A percentile compares a stretch with the other conserved stretches of the same genome.
Evolutionary conservation across 1,140 invertebrate genomes (phyloP).

Genomic region (Drosophila varians): DNA sequence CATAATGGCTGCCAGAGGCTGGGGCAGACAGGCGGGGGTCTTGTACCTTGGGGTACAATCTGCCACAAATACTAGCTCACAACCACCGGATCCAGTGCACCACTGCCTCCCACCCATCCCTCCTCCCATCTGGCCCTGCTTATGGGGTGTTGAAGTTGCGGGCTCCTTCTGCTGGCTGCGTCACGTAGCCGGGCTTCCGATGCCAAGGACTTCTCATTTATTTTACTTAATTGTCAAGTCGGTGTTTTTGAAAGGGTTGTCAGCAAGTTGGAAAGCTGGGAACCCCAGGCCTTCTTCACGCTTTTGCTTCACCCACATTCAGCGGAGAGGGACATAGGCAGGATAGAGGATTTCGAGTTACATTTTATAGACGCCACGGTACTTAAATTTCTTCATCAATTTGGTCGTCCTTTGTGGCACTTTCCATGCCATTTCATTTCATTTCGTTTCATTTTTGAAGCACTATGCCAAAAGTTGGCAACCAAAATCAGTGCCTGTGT

Average conservation of each 20-base stretch:
- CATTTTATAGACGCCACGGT: constrained; percentile 1
- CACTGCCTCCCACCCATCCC: not conserved
- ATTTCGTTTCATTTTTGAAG: constrained; percentile 3
- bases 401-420: constrained; percentile 28
- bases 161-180: constrained; percentile 65
- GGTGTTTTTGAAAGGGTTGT: constrained; percentile 74
- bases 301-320: constrained; percentile 46
- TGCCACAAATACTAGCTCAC: constrained; percentile 66
- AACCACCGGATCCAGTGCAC: constrained; percentile 26
- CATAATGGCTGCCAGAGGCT: constrained; percentile 76
- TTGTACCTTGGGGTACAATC: constrained; percentile 78
- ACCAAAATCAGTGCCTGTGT: constrained; percentile 53
- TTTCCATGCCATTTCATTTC: constrained; percentile 47
- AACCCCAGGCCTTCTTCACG: constrained; percentile 14
- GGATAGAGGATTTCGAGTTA: constrained; percentile 3
- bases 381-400: constrained; percentile 45
- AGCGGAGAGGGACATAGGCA: constrained; percentile 1
- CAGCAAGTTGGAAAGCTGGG: constrained; percentile 37
- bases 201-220: constrained; percentile 69
- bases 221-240: constrained; percentile 82
- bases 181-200: constrained; percentile 56
- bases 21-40: constrained; percentile 15
- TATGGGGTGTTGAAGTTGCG: constrained; percentile 69
- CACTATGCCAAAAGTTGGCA: constrained; percentile 34
- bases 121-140: not conserved